Percentiles rank a stretch among this genome's conserved stretches.
These are phyloP conservation scores for Lophochroa leadbeateri DNA, from an alignment of 2,113 vertebrate species.

Conservation along the genomic window DNA sequence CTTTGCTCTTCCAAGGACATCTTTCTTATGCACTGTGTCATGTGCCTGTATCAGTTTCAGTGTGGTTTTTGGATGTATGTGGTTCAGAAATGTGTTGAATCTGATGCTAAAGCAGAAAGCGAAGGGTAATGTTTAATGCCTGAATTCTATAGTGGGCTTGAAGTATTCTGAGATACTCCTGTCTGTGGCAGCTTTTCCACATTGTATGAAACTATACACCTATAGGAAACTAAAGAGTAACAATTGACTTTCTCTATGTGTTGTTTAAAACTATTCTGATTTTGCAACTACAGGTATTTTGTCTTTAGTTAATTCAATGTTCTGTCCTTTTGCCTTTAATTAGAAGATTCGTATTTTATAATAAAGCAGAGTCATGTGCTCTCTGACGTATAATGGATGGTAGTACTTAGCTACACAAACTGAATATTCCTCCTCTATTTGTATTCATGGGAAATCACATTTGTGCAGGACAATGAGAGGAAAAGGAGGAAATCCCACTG, in stretches of 20 bases:
- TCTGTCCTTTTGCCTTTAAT: background rate
- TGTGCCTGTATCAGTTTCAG: background rate
- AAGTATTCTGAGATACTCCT: background rate
- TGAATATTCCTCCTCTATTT: background rate
- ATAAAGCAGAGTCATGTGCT: background rate
- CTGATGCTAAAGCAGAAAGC: background rate
- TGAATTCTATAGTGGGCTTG: background rate
- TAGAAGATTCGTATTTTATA: background rate
- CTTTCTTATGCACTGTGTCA: background rate
- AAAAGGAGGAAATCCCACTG: background rate
- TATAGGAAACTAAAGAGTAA: background rate
- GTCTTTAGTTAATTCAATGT: background rate
- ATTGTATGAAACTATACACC: background rate
- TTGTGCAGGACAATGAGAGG: background rate
- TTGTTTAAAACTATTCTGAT: background rate
- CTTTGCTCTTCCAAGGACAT: background rate
- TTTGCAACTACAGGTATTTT: background rate
- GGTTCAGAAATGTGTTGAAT: background rate
- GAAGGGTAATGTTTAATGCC: background rate
- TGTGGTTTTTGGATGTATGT: background rate
- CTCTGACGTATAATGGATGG: background rate
- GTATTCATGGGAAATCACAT: background rate
- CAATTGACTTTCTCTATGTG: background rate
- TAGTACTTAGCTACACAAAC: background rate
- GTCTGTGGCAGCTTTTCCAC: background rate